Evolutionary conservation across 2,888 invertebrate species (phyloP).

Genomic region (Apamea anceps): DNA sequence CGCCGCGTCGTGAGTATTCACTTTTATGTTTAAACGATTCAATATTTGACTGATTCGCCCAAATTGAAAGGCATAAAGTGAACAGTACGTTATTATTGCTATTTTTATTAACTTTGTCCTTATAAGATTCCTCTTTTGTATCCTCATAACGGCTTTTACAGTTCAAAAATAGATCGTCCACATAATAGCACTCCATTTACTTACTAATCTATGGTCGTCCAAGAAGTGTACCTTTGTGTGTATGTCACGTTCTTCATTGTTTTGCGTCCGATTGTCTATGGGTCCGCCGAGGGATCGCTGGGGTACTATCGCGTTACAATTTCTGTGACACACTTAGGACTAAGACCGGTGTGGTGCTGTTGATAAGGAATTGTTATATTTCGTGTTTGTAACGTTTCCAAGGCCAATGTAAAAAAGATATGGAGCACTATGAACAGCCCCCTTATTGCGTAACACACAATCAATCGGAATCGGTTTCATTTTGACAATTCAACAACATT

Average conservation of each 20-base stretch:
- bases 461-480: no score
- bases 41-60: no score
- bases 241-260: constrained; percentile 68
- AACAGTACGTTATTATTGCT: not conserved
- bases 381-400: constrained; percentile 1
- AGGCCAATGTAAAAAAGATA: not conserved
- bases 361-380: constrained; percentile 49
- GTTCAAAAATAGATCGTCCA: not conserved
- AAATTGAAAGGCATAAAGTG: not conserved
- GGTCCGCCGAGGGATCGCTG: constrained; percentile 37
- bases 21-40: not conserved
- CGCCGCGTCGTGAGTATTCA: no score
- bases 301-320: constrained; percentile 62
- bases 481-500: no score
- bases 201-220: constrained; percentile 24
- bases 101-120: not conserved
- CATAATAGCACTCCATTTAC: constrained; percentile 10
- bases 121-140: not conserved
- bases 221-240: constrained; percentile 64
- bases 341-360: constrained; percentile 14
- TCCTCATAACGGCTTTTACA: not conserved
- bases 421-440: not conserved
- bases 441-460: no score
- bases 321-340: constrained; percentile 58
- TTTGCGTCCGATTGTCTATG: constrained; percentile 62